Percentiles rank a stretch among this genome's conserved stretches.
phyloP scores from a whole-genome alignment of 1,140 invertebrate genomes.

The Xylocopa sonorina region DNA sequence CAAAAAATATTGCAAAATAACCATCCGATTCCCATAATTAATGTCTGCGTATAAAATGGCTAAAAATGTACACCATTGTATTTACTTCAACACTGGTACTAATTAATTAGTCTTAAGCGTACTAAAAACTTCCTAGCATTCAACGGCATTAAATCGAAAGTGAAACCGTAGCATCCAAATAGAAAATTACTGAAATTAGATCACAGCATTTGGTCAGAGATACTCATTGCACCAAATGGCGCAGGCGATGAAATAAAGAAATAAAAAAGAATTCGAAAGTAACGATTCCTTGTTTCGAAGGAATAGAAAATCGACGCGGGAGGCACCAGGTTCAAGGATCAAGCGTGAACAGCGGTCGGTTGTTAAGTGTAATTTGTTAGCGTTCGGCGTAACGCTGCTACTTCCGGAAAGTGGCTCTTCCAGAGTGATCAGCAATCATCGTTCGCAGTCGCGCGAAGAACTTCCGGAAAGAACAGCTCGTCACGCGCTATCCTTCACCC shows the following conservation, averaged over 20 bases:
- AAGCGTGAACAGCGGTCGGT: background rate
- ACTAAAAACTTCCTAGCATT: no score
- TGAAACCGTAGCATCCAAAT: no score
- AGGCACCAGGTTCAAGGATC: constrained; percentile 18
- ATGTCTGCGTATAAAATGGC: no score
- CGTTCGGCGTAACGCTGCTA: background rate
- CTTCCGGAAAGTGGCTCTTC: constrained; percentile 23
- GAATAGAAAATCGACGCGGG: background rate
- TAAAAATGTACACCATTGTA: no score
- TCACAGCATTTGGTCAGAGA: background rate
- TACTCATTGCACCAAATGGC: background rate
- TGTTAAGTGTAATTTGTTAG: constrained; percentile 15
- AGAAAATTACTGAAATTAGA: no score
- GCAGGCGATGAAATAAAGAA: background rate
- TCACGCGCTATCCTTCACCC: background rate
- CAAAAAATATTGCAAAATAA: no score
- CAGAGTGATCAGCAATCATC: constrained; percentile 7
- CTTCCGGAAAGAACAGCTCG: background rate
- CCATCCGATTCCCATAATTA: no score
- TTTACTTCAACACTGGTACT: no score
- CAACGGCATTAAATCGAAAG: no score
- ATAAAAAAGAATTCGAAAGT: background rate
- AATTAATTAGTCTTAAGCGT: no score
- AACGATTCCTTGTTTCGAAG: background rate
- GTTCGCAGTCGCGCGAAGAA: constrained; percentile 11